Percentiles rank a stretch among this genome's conserved stretches.
Conservation (phyloP, 2,888 invertebrate species). For the Exocentrus adspersus region DNA sequence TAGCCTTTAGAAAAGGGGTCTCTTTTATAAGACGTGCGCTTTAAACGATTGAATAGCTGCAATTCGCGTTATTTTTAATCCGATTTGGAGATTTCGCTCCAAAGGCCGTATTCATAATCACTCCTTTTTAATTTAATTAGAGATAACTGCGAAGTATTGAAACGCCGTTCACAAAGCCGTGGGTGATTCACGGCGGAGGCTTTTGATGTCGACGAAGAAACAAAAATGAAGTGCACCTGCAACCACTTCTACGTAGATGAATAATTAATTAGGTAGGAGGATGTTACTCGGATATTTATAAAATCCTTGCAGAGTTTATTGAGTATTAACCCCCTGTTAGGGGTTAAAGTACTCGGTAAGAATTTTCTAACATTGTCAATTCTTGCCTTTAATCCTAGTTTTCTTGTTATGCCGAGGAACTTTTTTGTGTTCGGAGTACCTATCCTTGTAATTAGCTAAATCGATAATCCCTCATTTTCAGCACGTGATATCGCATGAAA, state of each 20-base stretch:
- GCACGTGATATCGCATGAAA: neutral
- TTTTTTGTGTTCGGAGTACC: too few relatives aligned
- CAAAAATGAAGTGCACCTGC: neutral
- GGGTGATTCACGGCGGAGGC: neutral
- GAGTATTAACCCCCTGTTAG: too few relatives aligned
- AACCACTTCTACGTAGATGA: too few relatives aligned
- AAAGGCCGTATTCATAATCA: conserved; percentile 6
- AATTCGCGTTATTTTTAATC: conserved; percentile 1
- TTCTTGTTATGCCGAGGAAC: too few relatives aligned
- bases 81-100: conserved; percentile 1
- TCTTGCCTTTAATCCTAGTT: too few relatives aligned
- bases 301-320: too few relatives aligned
- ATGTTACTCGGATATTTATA: too few relatives aligned
- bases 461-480: neutral
- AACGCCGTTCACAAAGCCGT: neutral
- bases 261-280: too few relatives aligned
- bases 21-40: neutral
- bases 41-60: conserved; percentile 4
- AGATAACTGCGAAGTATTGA: neutral
- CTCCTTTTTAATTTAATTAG: conserved; percentile 2
- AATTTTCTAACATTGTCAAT: too few relatives aligned
- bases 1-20: neutral
- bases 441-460: neutral
- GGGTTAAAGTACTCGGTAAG: too few relatives aligned
- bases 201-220: neutral